Evolutionary conservation across 2,113 vertebrate genomes (phyloP), one percentile per base, ranked within the genome.

Genomic region (Rhinoptilus africanus): DNA sequence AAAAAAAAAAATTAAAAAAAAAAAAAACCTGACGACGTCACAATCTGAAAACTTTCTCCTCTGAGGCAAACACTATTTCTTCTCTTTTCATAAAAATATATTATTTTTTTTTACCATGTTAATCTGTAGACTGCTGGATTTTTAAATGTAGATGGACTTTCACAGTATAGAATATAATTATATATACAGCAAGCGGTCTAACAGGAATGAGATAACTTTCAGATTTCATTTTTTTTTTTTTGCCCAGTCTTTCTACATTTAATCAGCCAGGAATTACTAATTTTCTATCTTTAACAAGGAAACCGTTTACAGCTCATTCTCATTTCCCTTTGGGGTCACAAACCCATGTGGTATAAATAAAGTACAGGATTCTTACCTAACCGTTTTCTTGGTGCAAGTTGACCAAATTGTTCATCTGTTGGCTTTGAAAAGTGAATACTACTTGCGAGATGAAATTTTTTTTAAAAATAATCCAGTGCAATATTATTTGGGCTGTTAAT

Each of bases 211-310:
- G 87, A 47, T 91, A 96, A 81, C 92, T 95, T 97, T 87, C 89
- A 73, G 97, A 98, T 97, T 97, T 95, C 77, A 14, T 82, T 86
- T 79, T 83, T 81, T 43, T 39, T 39, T 39, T 24, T 82, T 28
- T 0, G 6, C 88, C 79, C 93, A 84, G 24, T 96, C 97, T 98
- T 98, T 98, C 97, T 97, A 97, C 96, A 98, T 81, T 92, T 98
- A 98, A 88, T 97, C 97, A 97, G 78, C 90, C 96, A 97, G 12
- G 21, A 95, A 62, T 96, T 94, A 95, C 92, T 97, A 91, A 97
- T 97, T 97, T 97, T 96, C 87, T 95, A 22, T 64, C 79, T 94
- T 95, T 95, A 91, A 93, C 78, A 35, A 90, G 19, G 87, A 74
- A 79, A 90, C 71, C 14, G 90, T 96, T 89, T 93, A 94, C 96